Evolutionary conservation across 2,113 vertebrate species (phyloP).

Genomic region (Sylvietta virens): DNA sequence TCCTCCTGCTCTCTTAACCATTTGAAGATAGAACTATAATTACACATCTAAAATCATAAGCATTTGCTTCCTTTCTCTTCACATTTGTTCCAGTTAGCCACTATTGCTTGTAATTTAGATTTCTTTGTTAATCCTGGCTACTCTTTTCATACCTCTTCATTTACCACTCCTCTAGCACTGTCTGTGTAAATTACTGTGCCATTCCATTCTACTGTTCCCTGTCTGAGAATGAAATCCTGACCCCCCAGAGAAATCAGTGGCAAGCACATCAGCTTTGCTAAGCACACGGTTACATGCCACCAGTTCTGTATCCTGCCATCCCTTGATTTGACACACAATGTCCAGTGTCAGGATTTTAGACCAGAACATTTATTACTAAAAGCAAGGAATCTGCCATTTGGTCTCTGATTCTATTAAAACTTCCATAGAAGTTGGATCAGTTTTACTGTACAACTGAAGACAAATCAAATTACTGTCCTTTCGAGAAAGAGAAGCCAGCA

Average conservation of each 20-base stretch:
- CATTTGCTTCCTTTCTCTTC: background rate
- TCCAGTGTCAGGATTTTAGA: background rate
- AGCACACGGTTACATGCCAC: background rate
- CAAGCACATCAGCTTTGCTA: background rate
- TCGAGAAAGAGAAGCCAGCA: background rate
- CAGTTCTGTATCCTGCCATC: background rate
- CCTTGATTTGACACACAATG: background rate
- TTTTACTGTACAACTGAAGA: background rate
- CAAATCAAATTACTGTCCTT: background rate
- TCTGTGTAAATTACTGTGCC: background rate
- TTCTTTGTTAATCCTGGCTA: background rate
- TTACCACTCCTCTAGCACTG: background rate
- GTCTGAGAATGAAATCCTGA: background rate
- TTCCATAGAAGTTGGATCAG: background rate
- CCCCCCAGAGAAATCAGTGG: background rate
- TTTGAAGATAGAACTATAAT: background rate
- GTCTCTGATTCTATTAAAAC: background rate
- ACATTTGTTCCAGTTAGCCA: background rate
- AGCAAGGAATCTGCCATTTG: background rate
- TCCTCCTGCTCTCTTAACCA: background rate
- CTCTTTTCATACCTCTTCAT: background rate
- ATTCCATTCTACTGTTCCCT: background rate
- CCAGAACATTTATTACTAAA: background rate
- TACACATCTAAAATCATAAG: background rate
- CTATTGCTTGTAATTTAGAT: background rate